Evolutionary conservation across 1,140 invertebrate genomes (phyloP), one percentile per base, ranked within the genome.

Genomic region (Monomorium pharaonis): DNA sequence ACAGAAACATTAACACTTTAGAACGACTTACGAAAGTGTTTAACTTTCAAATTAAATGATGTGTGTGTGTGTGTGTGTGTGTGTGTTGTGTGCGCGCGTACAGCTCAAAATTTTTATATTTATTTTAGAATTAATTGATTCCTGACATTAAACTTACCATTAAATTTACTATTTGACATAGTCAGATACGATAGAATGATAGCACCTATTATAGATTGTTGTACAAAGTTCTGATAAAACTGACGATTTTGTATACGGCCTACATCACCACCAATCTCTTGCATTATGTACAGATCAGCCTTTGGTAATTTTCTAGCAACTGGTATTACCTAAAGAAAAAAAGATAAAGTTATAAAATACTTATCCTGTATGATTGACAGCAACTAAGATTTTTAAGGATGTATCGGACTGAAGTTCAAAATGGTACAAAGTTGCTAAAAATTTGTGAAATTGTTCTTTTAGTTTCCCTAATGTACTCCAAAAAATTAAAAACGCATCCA

Each of bases 241-340:
- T 21, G n/a, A 0, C 16, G 12, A 0, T 6, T 27, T 80, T 27
- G 6, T n/a, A 16, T 12, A 42, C 14, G 3, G 27, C 30, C 6
- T 0, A 16, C 3, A 2, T 67, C 33, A 44, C 30, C 3, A 56
- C 18, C 5, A 4, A 6, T 21, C 1, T 88, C 84, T 72, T 89
- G 84, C 0, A 88, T 58, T 54, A 89, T 16, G 65, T 86, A 86
- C 14, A 10, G 21, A 72, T 16, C 56, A 27, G 63, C 76, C n/a
- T 14, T 6, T 3, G 87, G 84, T 56, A 89, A 47, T 14, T 21
- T 44, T 44, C 14, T 6, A 16, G 33, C 27, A 54, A 89, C 18
- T 47, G 18, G 6, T 56, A 60, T 9, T 24, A n/a, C 18, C 88
- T 89, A 44, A n/a, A 70, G 1, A 16, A 47, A n/a, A 42, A 70